These are phyloP conservation scores for Anas acuta DNA, from an alignment of 2,797 vertebrate genomes.

Conservation along the genomic window DNA sequence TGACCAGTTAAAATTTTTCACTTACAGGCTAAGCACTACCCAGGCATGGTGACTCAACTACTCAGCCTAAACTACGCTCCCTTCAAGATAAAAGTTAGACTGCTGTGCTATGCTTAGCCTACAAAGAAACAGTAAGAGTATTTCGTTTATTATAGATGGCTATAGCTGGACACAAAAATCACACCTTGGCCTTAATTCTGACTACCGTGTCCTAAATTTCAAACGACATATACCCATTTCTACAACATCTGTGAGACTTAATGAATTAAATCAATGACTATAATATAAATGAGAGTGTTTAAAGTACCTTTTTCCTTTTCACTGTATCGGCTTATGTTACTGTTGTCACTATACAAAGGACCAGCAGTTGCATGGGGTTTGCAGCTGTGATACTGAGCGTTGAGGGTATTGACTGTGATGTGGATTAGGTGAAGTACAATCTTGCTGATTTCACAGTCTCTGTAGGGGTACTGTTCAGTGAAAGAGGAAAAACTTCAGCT, in stretches of 20 bases:
- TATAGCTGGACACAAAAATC: not conserved
- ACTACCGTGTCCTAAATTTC: not conserved
- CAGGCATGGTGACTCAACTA: not conserved
- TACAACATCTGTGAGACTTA: not conserved
- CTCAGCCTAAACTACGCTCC: not conserved
- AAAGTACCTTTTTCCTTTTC: conserved; percentile 96
- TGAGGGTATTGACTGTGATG: conserved; percentile 98
- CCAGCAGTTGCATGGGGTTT: conserved; percentile 94
- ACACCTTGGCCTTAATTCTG: not conserved
- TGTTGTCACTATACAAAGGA: conserved; percentile 97
- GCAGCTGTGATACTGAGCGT: conserved; percentile 99
- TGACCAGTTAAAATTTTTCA: not conserved
- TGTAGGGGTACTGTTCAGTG: conserved; percentile 92
- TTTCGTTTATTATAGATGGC: not conserved
- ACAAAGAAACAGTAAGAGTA: not conserved
- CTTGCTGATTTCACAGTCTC: conserved; percentile 98
- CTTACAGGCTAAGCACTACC: not conserved
- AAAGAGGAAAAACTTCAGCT: conserved; percentile 55
- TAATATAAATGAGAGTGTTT: not conserved
- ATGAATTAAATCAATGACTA: not conserved
- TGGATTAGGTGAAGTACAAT: conserved; percentile 96
- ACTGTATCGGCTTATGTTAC: conserved; percentile 97
- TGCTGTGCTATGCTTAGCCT: not conserved
- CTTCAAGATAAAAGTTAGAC: not conserved
- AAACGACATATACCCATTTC: not conserved